Conservation (phyloP, 2,113 vertebrate genomes). For the Corythoichthys haematopterus region DNA sequence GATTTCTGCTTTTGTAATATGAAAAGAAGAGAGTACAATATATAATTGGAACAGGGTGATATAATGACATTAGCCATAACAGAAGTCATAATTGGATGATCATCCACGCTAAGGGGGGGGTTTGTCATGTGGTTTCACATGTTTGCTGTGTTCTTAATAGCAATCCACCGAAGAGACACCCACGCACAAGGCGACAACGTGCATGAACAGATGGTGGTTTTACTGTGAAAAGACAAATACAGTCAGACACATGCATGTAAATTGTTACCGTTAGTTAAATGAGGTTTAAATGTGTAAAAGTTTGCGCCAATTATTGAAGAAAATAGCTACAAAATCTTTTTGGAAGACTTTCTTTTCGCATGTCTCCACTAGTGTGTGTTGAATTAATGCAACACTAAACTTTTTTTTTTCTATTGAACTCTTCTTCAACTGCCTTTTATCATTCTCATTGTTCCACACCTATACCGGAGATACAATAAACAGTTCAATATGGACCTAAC, state of each 20-base stretch:
- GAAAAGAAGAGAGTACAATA: not conserved
- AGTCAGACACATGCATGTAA: not conserved
- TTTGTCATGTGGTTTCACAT: not conserved
- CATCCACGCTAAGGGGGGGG: not conserved
- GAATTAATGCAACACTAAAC: not conserved
- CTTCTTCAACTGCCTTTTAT: conserved; percentile 2
- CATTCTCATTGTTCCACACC: conserved; percentile 4
- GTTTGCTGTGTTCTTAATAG: not conserved
- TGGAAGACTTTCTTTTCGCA: not conserved
- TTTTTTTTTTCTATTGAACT: not conserved
- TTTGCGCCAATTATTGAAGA: not conserved
- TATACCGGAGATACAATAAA: conserved; percentile 3
- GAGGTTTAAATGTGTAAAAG: not conserved
- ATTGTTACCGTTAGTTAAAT: not conserved
- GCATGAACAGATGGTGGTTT: not conserved
- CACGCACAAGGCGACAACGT: not conserved
- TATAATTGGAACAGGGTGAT: not conserved
- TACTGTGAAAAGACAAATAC: not conserved
- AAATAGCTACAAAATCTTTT: not conserved
- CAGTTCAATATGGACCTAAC: not conserved
- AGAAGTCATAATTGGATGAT: not conserved
- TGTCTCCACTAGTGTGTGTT: not conserved
- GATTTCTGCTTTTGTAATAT: not conserved
- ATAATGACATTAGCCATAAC: not conserved
- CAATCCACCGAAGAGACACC: not conserved